Percentiles rank a stretch among this genome's conserved stretches.
These are phyloP conservation scores for Pao palembangensis DNA, from an alignment of 2,113 vertebrate genomes.

Conservation along the genomic window DNA sequence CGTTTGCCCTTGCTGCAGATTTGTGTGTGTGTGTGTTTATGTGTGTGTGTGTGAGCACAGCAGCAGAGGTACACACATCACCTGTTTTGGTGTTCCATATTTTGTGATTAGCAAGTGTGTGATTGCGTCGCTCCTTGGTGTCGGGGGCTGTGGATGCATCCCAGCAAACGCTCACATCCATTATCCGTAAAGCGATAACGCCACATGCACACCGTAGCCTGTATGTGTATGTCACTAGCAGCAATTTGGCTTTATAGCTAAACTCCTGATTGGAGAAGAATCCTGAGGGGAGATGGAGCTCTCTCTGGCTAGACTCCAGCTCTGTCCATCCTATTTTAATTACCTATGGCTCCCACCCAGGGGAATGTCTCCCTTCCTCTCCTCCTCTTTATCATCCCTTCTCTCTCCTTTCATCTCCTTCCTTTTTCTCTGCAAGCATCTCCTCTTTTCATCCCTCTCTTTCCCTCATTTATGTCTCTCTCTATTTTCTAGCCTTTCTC, in stretches of 20 bases:
- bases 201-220: constrained; percentile 14
- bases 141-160: constrained; percentile 9
- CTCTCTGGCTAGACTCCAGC: constrained; percentile 65
- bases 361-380: constrained; percentile 55
- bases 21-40: constrained; percentile 31
- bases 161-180: constrained; percentile 11
- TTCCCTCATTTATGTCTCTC: constrained; percentile 22
- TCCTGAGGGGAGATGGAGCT: constrained; percentile 59
- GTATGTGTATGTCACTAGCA: constrained; percentile 47
- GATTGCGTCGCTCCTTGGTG: constrained; percentile 20
- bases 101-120: constrained; percentile 18
- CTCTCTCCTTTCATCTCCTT: constrained; percentile 32
- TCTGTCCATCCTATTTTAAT: constrained; percentile 74
- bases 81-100: constrained; percentile 23
- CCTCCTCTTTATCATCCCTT: constrained; percentile 35
- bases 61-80: constrained; percentile 2
- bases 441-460: constrained; percentile 26
- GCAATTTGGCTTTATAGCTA: constrained; percentile 49
- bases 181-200: constrained; percentile 46
- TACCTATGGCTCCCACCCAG: constrained; percentile 65
- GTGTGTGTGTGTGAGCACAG: constrained; percentile 13
- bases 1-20: constrained; percentile 74
- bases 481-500: constrained; percentile 5
- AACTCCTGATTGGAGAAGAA: constrained; percentile 59
- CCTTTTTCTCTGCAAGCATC: constrained; percentile 16